Percentiles rank a stretch among this genome's conserved stretches.
Conservation (phyloP, 2,888 invertebrate species). For the Acholoe squamosa region DNA sequence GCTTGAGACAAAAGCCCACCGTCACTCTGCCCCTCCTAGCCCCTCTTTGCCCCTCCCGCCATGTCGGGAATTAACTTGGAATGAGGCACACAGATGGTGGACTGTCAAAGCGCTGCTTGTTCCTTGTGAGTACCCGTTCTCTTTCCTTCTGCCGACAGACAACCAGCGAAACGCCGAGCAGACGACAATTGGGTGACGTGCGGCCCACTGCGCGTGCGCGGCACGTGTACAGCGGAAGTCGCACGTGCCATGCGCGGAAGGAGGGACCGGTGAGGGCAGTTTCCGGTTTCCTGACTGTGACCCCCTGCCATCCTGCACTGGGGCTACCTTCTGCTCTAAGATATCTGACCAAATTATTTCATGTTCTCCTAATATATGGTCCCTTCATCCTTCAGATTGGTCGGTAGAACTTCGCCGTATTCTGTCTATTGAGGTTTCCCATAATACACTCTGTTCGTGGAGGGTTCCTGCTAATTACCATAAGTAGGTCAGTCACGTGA, state of each 20-base stretch:
- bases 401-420: no score
- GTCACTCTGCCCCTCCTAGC: neutral
- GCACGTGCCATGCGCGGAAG: slow-evolving; percentile 16
- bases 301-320: no score
- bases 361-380: no score
- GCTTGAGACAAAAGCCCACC: neutral
- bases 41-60: neutral
- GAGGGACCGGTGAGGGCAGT: neutral
- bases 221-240: neutral
- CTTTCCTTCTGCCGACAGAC: neutral
- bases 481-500: no score
- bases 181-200: neutral
- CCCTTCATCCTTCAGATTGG: no score
- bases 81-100: slow-evolving; percentile 8
- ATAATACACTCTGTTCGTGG: no score
- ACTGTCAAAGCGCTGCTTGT: slow-evolving; percentile 2
- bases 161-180: neutral
- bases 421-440: no score
- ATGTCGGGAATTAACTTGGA: slow-evolving; percentile 2
- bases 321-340: no score
- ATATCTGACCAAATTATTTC: no score
- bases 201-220: slow-evolving; percentile 30
- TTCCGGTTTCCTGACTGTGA: neutral
- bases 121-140: neutral
- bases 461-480: no score